A percentile compares a stretch with the other conserved stretches of the same genome.
These are phyloP conservation scores for Balaeniceps rex DNA, from an alignment of 2,113 vertebrate species.

Conservation along the genomic window DNA sequence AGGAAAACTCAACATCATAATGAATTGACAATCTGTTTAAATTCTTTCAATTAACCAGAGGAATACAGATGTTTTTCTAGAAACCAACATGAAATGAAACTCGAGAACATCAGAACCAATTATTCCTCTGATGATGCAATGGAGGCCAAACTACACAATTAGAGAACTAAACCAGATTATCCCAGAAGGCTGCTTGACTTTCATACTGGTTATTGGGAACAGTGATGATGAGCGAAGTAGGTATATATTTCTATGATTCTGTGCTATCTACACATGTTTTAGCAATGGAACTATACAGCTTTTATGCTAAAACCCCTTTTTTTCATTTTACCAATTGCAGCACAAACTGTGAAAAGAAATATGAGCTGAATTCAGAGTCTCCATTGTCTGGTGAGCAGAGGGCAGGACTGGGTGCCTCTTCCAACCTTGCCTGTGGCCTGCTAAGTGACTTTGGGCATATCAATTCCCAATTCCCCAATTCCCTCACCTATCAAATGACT, in stretches of 20 bases:
- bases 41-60: not conserved
- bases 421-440: not conserved
- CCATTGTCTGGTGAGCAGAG: not conserved
- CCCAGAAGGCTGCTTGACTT: not conserved
- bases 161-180: not conserved
- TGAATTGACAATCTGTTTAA: not conserved
- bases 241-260: not conserved
- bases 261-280: not conserved
- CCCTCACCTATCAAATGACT: not conserved
- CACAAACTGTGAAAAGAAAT: not conserved
- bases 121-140: not conserved
- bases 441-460: not conserved
- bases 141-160: not conserved
- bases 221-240: not conserved
- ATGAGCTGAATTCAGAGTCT: not conserved
- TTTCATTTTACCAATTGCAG: not conserved
- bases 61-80: not conserved
- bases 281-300: not conserved
- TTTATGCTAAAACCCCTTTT: not conserved
- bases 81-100: not conserved
- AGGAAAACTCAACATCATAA: not conserved
- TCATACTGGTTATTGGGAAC: not conserved
- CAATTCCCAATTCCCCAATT: not conserved
- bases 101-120: not conserved
- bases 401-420: not conserved